Evolutionary conservation across 2,797 vertebrate genomes (phyloP), one percentile per base, ranked within the genome.

Genomic region (Champsocephalus esox): DNA sequence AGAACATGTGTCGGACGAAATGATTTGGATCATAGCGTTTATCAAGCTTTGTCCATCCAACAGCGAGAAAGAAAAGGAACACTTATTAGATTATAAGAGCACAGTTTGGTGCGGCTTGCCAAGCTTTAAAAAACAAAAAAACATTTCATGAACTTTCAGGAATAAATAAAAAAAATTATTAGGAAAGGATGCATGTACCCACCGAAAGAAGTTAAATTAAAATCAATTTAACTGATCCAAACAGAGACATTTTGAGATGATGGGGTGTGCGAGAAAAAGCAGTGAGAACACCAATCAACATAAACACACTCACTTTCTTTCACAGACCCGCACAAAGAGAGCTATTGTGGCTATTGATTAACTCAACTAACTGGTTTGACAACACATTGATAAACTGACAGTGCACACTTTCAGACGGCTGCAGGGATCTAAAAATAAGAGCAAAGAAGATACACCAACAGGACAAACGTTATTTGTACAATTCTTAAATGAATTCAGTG

Each of bases 61-160:
- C 69, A 82, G 61, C 86, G 58, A 34, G 45, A 50, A 24, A 65
- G 77, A 93, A 89, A 97, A 97, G 93, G 94, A 97, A 96, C 95
- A 97, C 96, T 94, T 95, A 87, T 92, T 93, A 89, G 92, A 93
- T 86, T 80, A 87, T 96, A 97, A 97, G 96, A 97, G 96, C 97
- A 98, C 97, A 96, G 94, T 96, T 95, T 94, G 97, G 96, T 96
- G 94, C 90, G 90, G 94, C 93, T 90, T 93, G 88, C 84, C 81
- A 85, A 85, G 82, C 70, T 84, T 74, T 60, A 82, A 82, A 82
- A 78, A 82, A 48, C 82, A 82, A 77, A 45, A 83, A 45, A 79
- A 87, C 69, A 78, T 75, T 73, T 85, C 16, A 74, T 82, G 72
- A 91, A 83, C 85, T 84, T 89, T 87, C 64, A 88, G 88, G 89